Evolutionary conservation across 2,113 vertebrate genomes (phyloP), one percentile per base, ranked within the genome.

Genomic region (Reinhardtius hippoglossoides): DNA sequence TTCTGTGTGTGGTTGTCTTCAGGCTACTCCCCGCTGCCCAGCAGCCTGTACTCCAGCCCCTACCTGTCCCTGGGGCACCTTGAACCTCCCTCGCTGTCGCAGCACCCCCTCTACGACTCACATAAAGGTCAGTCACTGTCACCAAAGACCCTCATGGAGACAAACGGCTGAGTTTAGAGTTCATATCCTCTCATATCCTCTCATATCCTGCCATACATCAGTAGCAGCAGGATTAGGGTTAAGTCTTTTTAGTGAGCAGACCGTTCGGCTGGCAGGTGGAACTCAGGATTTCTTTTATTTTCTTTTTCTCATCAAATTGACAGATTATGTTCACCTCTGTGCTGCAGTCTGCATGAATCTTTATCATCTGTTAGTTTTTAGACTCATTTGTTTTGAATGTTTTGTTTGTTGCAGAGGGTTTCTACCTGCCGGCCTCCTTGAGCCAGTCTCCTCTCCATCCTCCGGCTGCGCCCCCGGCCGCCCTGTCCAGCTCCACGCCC

Each of bases 31-130:
- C 96, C 96, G 84, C 91, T 98, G 91, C 94, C 96, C 21, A 95
- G 95, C 1, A 95, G 96, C 80, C 90, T 99, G 64, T 99, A 97
- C 91, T 95, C 96, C 1, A 96, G 95, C 16, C 91, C 92, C 2
- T 99, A 97, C 94, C 94, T 99, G 94, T 96, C 97, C 78, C 89
- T 99, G 91, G 96, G 96, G 65, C 97, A 97, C 93, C 94, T 98
- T 9, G 97, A 99, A 52, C 94, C 96, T 69, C 94, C 95, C 57
- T 95, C 97, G 73, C 94, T 99, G 89, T 92, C 96, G 48, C 97
- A 97, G 89, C 96, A 97, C 88, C 95, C 94, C 74, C 95, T 98
- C 82, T 98, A 96, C 0, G 97, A 99, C 73, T 93, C 97, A 0
- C 96, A 96, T 81, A 98, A 99, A 98, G 98, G 98, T 98, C 78